Conservation (phyloP, 2,113 vertebrate genomes). For the Charadrius vociferus region DNA sequence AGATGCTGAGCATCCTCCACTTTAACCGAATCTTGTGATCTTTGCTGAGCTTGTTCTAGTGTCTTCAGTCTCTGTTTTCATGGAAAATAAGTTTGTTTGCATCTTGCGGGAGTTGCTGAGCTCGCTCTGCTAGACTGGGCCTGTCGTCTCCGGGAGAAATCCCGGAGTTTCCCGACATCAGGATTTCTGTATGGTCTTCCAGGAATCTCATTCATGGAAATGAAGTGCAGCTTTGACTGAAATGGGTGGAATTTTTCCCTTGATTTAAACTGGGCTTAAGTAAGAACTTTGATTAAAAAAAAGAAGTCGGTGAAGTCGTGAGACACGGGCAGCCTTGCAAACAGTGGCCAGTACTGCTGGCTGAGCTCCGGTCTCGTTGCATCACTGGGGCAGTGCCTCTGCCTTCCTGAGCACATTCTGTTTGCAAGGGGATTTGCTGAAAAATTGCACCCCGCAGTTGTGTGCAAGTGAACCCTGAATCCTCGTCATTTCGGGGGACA, state of each 20-base stretch:
- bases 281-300: background rate
- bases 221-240: background rate
- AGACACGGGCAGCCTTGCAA: background rate
- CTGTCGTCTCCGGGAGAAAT: background rate
- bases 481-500: background rate
- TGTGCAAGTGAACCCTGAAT: background rate
- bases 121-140: background rate
- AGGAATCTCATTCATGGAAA: background rate
- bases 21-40: background rate
- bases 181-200: background rate
- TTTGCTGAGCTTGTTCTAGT: background rate
- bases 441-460: background rate
- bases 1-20: background rate
- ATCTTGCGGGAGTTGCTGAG: background rate
- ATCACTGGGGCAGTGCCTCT: rapidly evolving
- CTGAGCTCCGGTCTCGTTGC: background rate
- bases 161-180: background rate
- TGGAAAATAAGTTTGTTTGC: background rate
- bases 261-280: background rate
- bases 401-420: background rate
- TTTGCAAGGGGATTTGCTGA: background rate
- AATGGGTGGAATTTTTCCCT: background rate
- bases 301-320: background rate
- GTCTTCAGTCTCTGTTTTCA: background rate
- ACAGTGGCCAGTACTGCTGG: rapidly evolving